Conservation (phyloP, 2,888 invertebrate species). For the Ceraclea dissimilis region DNA sequence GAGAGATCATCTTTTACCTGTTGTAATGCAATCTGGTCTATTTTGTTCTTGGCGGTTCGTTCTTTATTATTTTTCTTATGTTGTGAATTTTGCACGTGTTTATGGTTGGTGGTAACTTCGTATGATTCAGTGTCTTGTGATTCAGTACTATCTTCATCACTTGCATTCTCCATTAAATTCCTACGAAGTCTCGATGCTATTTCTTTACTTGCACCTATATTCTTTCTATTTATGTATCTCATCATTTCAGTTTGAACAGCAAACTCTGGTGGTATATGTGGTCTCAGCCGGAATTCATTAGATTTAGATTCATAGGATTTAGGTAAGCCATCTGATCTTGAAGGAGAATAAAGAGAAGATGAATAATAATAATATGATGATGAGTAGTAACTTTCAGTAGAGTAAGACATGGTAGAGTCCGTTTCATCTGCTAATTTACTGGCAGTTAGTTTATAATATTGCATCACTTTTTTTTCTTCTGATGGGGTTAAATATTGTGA, state of each 20-base stretch:
- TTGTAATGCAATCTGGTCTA: background rate
- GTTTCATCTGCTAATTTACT: background rate
- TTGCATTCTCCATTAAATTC: background rate
- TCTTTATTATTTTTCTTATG: background rate
- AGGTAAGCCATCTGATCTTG: constrained; percentile 8
- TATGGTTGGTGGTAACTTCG: too few relatives aligned
- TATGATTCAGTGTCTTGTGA: too few relatives aligned
- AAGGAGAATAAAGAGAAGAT: constrained; percentile 3
- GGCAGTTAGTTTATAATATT: background rate
- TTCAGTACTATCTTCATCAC: too few relatives aligned
- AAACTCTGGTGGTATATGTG: background rate
- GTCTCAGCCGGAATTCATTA: constrained; percentile 2
- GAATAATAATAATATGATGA: background rate
- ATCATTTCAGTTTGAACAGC: constrained; percentile 1
- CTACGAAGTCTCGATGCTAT: background rate
- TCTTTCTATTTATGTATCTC: constrained; percentile 4
- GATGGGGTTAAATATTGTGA: background rate
- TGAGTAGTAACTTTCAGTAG: background rate
- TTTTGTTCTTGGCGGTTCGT: background rate
- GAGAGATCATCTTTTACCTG: background rate
- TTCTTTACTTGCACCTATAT: background rate
- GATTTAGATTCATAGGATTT: constrained; percentile 11
- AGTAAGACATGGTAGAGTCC: background rate
- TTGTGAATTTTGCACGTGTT: too few relatives aligned
- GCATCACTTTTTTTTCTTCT: background rate